Conservation (phyloP, 1,140 invertebrate species). For the Penaeus indicus region DNA sequence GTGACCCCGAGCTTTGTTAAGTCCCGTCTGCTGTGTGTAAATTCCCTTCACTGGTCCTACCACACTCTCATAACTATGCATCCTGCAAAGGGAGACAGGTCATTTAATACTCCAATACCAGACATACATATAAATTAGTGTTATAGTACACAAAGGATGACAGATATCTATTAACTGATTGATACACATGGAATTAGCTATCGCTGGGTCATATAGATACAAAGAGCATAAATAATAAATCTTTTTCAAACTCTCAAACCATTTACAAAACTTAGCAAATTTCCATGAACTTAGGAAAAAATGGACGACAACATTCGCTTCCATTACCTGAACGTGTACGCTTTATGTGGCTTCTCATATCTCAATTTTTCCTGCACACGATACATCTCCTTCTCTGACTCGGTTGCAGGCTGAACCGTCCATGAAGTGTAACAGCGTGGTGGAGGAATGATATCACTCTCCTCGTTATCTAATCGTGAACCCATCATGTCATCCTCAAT, state of each 20-base stretch:
- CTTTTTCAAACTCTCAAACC: too few species aligned
- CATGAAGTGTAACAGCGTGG: slow-evolving; percentile 80
- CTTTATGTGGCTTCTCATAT: slow-evolving; percentile 87
- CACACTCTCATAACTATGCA: slow-evolving; percentile 88
- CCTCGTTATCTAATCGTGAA: slow-evolving; percentile 64
- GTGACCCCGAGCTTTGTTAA: slow-evolving; percentile 83
- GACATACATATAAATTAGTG: too few species aligned
- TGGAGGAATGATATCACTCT: slow-evolving; percentile 72
- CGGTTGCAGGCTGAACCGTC: slow-evolving; percentile 83
- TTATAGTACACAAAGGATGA: too few species aligned
- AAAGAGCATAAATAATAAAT: too few species aligned
- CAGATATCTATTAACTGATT: too few species aligned
- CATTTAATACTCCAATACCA: neutral
- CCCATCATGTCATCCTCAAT: slow-evolving; percentile 57
- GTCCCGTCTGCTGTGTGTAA: slow-evolving; percentile 69
- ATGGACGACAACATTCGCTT: neutral
- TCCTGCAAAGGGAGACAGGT: slow-evolving; percentile 67
- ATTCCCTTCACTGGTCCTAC: slow-evolving; percentile 92
- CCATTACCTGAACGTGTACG: slow-evolving; percentile 80
- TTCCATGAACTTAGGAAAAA: too few species aligned
- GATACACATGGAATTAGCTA: too few species aligned
- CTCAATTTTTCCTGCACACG: slow-evolving; percentile 80
- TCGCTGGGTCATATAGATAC: too few species aligned
- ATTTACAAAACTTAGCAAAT: too few species aligned
- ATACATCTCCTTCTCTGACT: slow-evolving; percentile 84